Conservation (phyloP, 2,113 vertebrate species). For the Balaenoptera acutorostrata region DNA sequence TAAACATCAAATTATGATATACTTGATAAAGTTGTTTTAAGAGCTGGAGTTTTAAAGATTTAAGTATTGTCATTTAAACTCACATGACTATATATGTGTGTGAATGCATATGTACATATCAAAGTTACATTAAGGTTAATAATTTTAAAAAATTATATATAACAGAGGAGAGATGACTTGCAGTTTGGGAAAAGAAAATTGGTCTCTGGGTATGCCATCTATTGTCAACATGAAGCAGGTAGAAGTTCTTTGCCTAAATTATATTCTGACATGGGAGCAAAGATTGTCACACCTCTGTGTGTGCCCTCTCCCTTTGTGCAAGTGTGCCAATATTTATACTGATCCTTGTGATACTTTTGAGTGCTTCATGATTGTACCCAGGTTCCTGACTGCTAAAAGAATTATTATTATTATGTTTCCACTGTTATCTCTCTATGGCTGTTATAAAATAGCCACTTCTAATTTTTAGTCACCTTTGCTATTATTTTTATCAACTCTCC, state of each 20-base stretch:
- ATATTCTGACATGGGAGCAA: not conserved
- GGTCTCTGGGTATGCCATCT: not conserved
- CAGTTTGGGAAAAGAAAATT: not conserved
- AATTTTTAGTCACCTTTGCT: not conserved
- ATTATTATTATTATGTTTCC: not conserved
- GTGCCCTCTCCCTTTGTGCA: not conserved
- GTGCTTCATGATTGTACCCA: not conserved
- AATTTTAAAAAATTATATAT: not conserved
- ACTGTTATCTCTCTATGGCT: not conserved
- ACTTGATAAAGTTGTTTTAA: not conserved
- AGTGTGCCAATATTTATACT: not conserved
- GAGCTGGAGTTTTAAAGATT: not conserved
- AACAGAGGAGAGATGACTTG: not conserved
- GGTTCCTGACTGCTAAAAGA: not conserved
- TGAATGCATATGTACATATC: not conserved
- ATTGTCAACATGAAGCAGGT: not conserved
- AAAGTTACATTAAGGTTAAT: not conserved
- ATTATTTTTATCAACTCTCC: not conserved
- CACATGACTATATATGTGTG: not conserved
- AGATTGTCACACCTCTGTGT: not conserved
- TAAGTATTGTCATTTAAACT: not conserved
- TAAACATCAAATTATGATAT: not conserved
- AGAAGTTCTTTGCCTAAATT: not conserved
- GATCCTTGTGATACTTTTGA: not conserved
- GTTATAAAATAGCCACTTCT: not conserved